Percentiles rank a stretch among this genome's conserved stretches.
Evolutionary conservation across 2,113 vertebrate species (phyloP).

Genomic region (Zapus hudsonius): DNA sequence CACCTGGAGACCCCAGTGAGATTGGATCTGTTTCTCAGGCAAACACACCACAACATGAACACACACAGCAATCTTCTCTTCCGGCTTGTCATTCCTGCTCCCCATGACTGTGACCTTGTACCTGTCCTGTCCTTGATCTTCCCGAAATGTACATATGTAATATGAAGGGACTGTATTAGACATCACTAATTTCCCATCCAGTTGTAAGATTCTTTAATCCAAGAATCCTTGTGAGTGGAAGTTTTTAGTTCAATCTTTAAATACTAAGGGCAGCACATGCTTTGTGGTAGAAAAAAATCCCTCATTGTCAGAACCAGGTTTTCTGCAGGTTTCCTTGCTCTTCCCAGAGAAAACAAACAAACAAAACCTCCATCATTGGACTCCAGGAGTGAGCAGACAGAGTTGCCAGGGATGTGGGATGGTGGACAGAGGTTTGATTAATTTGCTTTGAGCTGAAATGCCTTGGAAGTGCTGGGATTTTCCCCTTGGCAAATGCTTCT

Average conservation of each 20-base stretch:
- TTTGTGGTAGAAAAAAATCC: not conserved
- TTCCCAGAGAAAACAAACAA: slow-evolving; percentile 30
- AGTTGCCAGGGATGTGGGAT: not conserved
- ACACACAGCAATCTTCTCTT: not conserved
- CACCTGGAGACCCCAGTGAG: not conserved
- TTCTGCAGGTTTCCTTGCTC: slow-evolving; percentile 15
- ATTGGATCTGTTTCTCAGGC: not conserved
- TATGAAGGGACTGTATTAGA: not conserved
- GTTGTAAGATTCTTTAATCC: slow-evolving; percentile 1
- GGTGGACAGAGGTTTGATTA: not conserved
- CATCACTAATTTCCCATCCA: not conserved
- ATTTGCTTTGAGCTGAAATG: slow-evolving; percentile 53
- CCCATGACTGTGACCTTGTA: not conserved
- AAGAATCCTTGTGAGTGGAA: not conserved
- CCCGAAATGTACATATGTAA: slow-evolving; percentile 30
- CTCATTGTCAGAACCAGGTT: not conserved
- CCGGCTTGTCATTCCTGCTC: not conserved
- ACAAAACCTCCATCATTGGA: not conserved
- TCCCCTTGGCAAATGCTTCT: slow-evolving; percentile 65
- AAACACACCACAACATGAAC: not conserved
- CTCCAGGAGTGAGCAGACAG: not conserved
- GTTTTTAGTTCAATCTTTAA: slow-evolving; percentile 39
- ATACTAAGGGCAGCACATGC: not conserved
- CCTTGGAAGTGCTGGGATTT: slow-evolving; percentile 58
- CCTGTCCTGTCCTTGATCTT: not conserved